A percentile compares a stretch with the other conserved stretches of the same genome.
phyloP scores from a whole-genome alignment of 1,140 invertebrate species.

The Phymastichus coffea region DNA sequence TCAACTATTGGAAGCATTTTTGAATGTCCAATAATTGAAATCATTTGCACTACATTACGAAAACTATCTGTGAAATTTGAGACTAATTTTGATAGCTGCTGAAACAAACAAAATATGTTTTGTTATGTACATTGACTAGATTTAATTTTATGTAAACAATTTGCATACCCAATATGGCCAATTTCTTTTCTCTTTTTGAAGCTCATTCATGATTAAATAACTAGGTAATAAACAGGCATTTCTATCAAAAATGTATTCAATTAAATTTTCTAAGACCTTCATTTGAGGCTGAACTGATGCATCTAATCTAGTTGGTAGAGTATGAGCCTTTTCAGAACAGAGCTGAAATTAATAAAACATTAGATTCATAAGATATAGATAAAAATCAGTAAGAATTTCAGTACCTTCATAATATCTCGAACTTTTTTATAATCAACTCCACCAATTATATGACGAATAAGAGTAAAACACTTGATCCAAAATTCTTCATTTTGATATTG shows the following conservation, averaged over 20 bases:
- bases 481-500: slow-evolving; percentile 75
- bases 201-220: slow-evolving; percentile 93
- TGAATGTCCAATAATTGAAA: slow-evolving; percentile 86
- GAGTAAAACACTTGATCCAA: slow-evolving; percentile 85
- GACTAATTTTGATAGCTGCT: slow-evolving; percentile 83
- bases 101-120: slow-evolving; percentile 32
- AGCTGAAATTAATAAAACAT: slow-evolving; percentile 59
- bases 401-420: slow-evolving; percentile 88
- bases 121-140: background rate
- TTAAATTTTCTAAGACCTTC: slow-evolving; percentile 75
- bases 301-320: slow-evolving; percentile 73
- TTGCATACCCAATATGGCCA: slow-evolving; percentile 86
- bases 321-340: slow-evolving; percentile 84
- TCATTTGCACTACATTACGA: slow-evolving; percentile 89
- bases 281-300: slow-evolving; percentile 78
- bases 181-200: slow-evolving; percentile 80
- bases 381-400: too few relatives aligned
- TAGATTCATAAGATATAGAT: background rate
- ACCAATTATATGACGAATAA: slow-evolving; percentile 83
- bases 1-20: slow-evolving; percentile 93
- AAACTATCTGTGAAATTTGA: slow-evolving; percentile 91
- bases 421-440: slow-evolving; percentile 95
- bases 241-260: slow-evolving; percentile 88
- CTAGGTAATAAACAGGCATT: slow-evolving; percentile 89
- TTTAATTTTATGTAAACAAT: background rate